Base-by-base conservation (phyloP, 2,113 vertebrate species). In the Sisor rabdophorus region DNA sequence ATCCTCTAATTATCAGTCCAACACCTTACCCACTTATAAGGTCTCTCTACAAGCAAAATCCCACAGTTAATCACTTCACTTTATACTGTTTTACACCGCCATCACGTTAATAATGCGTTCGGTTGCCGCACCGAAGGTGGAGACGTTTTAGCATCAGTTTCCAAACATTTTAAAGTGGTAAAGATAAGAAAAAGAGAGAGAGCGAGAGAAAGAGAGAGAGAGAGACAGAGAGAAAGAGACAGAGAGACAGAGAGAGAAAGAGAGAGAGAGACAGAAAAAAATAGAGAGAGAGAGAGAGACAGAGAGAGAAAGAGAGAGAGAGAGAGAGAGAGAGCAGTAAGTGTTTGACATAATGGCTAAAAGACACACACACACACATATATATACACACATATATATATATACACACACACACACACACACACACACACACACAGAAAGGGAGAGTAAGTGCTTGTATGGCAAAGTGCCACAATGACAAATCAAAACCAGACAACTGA, bases 391-490 rank as follows among this genome's bases (percentile, higher is more conserved):
- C 13, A 60, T 40, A 67, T 22, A 16, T 40, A 67, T 11, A 47
- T 11, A 47, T 10, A 50, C 16, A 52, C 17, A 19, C 50, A 52
- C 50, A 52, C 13, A 60, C 26, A 16, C 26, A 60, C 24, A 28
- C n/a, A 28, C 26, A 60, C 24, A 32, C 50, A 53, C 68, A 54
- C 48, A 1, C 3, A 5, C 19, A 5, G 26, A 54, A 65, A 70
- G 50, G 13, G 19, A 56, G 24, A 50, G 65, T 77, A 77, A 77
- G 75, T 77, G 75, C 65, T 70, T 77, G 30, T 58, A 52, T 77
- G 75, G 75, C 75, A 77, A 32, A 36, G 65, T 48, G 75, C 75
- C 75, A 70, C 65, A 60, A 48, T 60, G 55, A 77, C 55, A 77
- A 77, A 69, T 76, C 52, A 68, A 28, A 68, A 68, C 15, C 75